These are phyloP conservation scores for Dinoponera quadriceps DNA, from an alignment of 1,140 invertebrate genomes.

Conservation along the genomic window DNA sequence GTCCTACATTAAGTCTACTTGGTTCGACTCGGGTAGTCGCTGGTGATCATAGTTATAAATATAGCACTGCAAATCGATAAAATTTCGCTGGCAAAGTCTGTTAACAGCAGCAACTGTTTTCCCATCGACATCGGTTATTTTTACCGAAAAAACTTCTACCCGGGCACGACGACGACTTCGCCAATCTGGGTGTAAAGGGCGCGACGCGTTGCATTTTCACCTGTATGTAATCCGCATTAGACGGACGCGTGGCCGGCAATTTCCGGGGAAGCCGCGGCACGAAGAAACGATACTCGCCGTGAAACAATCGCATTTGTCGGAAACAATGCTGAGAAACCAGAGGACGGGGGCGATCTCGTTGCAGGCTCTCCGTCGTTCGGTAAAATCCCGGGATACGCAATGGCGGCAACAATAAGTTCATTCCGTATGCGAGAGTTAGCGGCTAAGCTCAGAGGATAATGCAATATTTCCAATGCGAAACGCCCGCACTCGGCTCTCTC, in stretches of 20 bases:
- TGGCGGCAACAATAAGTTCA: slow-evolving; percentile 67
- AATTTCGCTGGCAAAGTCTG: too few relatives aligned
- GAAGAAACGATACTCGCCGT: neutral
- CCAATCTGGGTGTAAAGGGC: neutral
- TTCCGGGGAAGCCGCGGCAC: neutral
- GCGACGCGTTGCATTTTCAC: too few relatives aligned
- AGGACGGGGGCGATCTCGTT: slow-evolving; percentile 1
- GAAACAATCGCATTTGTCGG: slow-evolving; percentile 33
- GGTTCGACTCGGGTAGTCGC: too few relatives aligned
- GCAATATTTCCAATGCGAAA: slow-evolving; percentile 71
- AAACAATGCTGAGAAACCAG: slow-evolving; percentile 40
- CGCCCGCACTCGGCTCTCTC: neutral
- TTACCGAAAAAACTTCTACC: too few relatives aligned
- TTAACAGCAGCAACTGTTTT: too few relatives aligned
- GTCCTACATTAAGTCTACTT: too few relatives aligned
- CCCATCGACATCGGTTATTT: too few relatives aligned
- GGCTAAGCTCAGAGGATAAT: slow-evolving; percentile 68
- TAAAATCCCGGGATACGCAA: slow-evolving; percentile 11
- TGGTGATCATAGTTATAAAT: too few relatives aligned
- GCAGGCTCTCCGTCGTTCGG: neutral
- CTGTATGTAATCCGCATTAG: too few relatives aligned
- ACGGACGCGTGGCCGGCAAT: neutral
- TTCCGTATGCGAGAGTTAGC: slow-evolving; percentile 76
- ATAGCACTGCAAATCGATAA: too few relatives aligned
- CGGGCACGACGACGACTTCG: too few relatives aligned